phyloP scores from a whole-genome alignment of 2,797 vertebrate species.

The Nyctibius grandis region DNA sequence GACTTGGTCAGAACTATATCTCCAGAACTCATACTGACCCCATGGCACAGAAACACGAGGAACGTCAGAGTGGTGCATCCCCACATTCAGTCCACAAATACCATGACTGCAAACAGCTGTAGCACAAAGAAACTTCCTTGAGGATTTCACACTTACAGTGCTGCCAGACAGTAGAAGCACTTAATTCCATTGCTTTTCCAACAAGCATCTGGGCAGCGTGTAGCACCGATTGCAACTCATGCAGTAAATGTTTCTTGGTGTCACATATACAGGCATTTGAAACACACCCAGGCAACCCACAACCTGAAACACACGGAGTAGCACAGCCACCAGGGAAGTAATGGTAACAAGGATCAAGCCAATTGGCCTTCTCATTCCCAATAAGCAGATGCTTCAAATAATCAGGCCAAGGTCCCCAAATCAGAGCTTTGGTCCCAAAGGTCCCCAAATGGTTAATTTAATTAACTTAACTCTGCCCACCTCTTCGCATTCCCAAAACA shows the following conservation, averaged over 20 bases:
- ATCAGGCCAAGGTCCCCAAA: neutral
- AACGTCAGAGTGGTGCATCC: neutral
- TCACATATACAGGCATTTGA: neutral
- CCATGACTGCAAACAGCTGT: neutral
- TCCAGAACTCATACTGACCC: neutral
- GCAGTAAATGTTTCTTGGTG: neutral
- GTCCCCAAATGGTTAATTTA: neutral
- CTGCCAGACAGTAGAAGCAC: neutral
- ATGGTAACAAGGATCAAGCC: neutral
- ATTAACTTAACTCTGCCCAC: neutral
- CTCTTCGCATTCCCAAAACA: neutral
- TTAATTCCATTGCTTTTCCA: neutral
- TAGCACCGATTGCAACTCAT: neutral
- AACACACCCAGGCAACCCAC: neutral
- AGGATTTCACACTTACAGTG: neutral
- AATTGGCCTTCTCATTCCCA: neutral
- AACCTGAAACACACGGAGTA: neutral
- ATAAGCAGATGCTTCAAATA: neutral
- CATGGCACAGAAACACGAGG: accelerated
- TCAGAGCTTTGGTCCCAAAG: neutral
- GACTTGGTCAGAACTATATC: neutral
- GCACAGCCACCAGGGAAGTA: neutral
- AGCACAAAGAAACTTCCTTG: neutral
- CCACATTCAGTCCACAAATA: neutral
- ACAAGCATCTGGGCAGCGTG: neutral